Conservation (phyloP, 2,888 invertebrate genomes). For the Homarus gammarus region DNA sequence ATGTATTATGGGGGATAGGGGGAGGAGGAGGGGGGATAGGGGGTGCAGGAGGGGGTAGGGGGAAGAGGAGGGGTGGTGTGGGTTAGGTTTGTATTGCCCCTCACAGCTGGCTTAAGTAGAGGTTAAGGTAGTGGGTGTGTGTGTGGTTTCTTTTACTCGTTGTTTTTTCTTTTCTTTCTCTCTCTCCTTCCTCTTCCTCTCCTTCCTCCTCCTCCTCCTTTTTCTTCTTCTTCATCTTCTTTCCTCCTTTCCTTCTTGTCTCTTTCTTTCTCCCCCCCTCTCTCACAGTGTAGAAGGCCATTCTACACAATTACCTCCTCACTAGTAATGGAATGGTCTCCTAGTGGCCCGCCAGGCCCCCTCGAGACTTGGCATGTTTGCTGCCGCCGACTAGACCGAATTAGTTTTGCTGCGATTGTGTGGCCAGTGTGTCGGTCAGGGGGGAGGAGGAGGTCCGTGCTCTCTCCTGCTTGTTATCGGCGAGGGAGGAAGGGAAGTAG, state of each 20-base stretch:
- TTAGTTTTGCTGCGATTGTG: conserved; percentile 8
- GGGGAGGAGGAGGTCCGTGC: background rate
- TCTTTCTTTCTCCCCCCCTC: background rate
- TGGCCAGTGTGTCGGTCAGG: background rate
- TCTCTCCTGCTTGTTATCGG: too few relatives aligned
- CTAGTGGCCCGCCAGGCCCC: background rate
- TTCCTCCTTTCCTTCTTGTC: background rate
- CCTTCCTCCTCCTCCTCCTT: background rate
- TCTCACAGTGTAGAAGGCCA: background rate
- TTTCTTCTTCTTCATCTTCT: background rate
- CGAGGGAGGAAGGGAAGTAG: too few relatives aligned
- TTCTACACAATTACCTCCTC: background rate
- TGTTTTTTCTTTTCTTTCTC: too few relatives aligned
- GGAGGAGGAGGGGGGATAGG: too few relatives aligned
- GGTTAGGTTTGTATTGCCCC: too few relatives aligned
- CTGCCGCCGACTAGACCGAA: background rate
- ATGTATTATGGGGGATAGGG: too few relatives aligned
- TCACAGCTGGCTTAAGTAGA: too few relatives aligned
- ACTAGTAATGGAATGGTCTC: background rate
- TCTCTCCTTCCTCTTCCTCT: background rate
- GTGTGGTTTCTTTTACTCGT: too few relatives aligned
- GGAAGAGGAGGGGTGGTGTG: too few relatives aligned
- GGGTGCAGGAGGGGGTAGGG: too few relatives aligned
- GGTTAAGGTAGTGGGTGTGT: too few relatives aligned
- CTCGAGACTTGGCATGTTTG: background rate